phyloP scores from a whole-genome alignment of 2,888 invertebrate genomes.

The Phasia obesa region DNA sequence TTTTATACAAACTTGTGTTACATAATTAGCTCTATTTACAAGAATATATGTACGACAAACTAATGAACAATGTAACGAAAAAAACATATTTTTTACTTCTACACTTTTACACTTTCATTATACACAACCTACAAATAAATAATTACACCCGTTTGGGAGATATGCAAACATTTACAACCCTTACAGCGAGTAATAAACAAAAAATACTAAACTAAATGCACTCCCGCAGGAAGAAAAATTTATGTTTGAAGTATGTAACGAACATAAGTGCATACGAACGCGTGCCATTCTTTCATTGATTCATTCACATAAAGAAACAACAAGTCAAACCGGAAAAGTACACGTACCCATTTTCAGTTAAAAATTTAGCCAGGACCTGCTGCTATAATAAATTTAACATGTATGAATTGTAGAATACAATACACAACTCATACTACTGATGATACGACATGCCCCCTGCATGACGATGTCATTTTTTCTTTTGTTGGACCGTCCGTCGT shows the following conservation, averaged over 20 bases:
- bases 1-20: constrained; percentile 52
- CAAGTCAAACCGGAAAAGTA: constrained; percentile 77
- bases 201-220: constrained; percentile 43
- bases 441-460: constrained; percentile 37
- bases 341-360: constrained; percentile 61
- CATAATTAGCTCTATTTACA: constrained; percentile 65
- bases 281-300: constrained; percentile 73
- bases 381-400: constrained; percentile 54
- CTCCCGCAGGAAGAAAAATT: constrained; percentile 8
- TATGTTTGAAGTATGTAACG: constrained; percentile 39
- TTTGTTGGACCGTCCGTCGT: constrained; percentile 46
- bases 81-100: not conserved
- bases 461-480: constrained; percentile 60
- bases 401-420: constrained; percentile 31
- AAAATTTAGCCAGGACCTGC: constrained; percentile 61
- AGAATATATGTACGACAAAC: constrained; percentile 60
- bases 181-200: constrained; percentile 31
- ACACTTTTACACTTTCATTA: not conserved
- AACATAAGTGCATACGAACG: constrained; percentile 72
- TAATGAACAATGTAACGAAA: constrained; percentile 60
- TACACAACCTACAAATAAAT: not conserved
- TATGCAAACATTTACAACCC: constrained; percentile 48
- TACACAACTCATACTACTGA: constrained; percentile 9
- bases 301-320: constrained; percentile 72
- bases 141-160: constrained; percentile 37